Base-by-base conservation (phyloP, 2,797 vertebrate species). In the Rhinella marina region DNA sequence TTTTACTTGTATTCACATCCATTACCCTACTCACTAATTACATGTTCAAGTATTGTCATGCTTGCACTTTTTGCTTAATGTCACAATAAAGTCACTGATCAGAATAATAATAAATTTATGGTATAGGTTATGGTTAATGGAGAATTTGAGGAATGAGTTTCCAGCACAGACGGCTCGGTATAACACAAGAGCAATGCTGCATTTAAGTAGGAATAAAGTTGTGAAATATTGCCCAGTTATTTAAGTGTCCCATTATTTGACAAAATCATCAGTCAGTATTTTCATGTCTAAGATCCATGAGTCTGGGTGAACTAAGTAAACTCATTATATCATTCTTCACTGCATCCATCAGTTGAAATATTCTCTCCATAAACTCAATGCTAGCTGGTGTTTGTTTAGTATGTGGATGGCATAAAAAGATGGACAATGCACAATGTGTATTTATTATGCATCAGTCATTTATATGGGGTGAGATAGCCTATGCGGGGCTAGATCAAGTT, bases 241-340 rank as follows among this genome's bases (percentile, higher is more conserved):
- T 81, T 48, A 54, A 13, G n/a, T 77, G 48, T 25, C 48, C 75
- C 10, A 77, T n/a, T 21, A 48, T 73, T 50, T 75, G 23, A 50
- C 48, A 52, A 75, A 50, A 50, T 50, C 41, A 75, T 41, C 48
- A 50, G 21, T 75, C 41, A 76, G 17, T 41, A 72, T 52, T 13
- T 77, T 77, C 75, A 77, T 25, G 50, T 77, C 75, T 77, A n/a
- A 25, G 21, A 25, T 77, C 68, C 48, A 77, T 52, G 50, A 25
- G 50, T 77, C 5, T 52, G 23, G 13, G 50, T 77, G 10, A 52
- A 54, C n/a, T 54, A 77, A 54, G 50, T 50, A 77, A 52, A 77
- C 5, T 23, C 12, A 77, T 77, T 50, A 75, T 13, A 50, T 50
- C 48, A 13, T 50, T 75, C 21, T 75, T 73, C 19, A 73, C 70